Evolutionary conservation across 1,140 invertebrate species (phyloP).

Genomic region (Goniozus legneri): DNA sequence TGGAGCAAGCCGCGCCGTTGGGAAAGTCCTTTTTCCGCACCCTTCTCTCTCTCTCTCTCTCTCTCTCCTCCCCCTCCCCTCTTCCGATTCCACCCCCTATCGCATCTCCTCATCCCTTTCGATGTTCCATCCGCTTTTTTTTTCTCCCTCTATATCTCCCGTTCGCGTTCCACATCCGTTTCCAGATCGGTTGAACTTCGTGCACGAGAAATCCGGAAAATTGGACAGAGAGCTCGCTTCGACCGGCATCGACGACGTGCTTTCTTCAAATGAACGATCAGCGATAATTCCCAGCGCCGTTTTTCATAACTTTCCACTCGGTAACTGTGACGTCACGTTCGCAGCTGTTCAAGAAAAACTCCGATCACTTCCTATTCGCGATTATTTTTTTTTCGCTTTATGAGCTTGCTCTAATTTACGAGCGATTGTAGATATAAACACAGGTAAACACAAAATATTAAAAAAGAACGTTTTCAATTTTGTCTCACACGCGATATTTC

Average conservation of each 20-base stretch:
- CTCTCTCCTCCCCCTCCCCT: not conserved
- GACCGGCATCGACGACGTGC: conserved; percentile 19
- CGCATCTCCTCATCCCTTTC: not conserved
- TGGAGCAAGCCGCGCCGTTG: conserved; percentile 28
- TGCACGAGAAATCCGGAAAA: conserved; percentile 35
- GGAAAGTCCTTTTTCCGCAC: conserved; percentile 22
- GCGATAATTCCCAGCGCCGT: not conserved
- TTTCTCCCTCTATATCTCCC: not conserved
- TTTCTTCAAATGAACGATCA: conserved; percentile 35
- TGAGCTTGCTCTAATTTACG: not conserved
- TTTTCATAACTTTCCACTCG: too few relatives aligned
- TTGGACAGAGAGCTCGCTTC: conserved; percentile 30
- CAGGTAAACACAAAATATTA: too few relatives aligned
- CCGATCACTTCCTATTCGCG: too few relatives aligned
- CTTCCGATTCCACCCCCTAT: not conserved
- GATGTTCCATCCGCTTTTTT: too few relatives aligned
- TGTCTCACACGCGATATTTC: not conserved
- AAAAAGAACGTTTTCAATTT: not conserved
- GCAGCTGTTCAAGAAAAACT: too few relatives aligned
- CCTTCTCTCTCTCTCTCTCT: conserved; percentile 1
- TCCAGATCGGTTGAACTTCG: conserved; percentile 22
- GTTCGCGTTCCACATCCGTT: conserved; percentile 25
- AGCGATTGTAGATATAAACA: too few relatives aligned
- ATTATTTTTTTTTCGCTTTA: too few relatives aligned
- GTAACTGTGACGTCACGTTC: too few relatives aligned